Percentiles rank a stretch among this genome's conserved stretches.
These are phyloP conservation scores for Neoitamus cyanurus DNA, from an alignment of 2,888 invertebrate genomes.

Conservation along the genomic window DNA sequence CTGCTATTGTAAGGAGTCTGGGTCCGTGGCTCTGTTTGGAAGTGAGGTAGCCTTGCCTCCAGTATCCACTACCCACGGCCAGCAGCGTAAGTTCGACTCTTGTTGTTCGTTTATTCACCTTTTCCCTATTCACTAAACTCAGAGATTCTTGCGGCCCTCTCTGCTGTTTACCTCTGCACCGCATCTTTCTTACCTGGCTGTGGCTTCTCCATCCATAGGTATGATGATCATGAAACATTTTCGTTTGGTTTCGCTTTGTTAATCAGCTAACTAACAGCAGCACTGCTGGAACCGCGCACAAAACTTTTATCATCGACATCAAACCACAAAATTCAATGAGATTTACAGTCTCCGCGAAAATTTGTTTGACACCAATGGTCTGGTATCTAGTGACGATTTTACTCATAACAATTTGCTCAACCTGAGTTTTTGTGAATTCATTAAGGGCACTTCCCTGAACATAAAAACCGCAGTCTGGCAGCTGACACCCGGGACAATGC, in stretches of 20 bases:
- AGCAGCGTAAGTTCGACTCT: background rate
- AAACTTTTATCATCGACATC: constrained; percentile 1
- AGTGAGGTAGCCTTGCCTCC: constrained; percentile 13
- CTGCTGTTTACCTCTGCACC: background rate
- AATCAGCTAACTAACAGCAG: constrained; percentile 3
- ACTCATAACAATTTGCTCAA: no score
- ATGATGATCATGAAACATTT: constrained; percentile 27
- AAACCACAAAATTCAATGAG: background rate
- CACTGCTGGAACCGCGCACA: background rate
- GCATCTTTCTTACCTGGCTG: constrained; percentile 1
- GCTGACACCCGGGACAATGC: no score
- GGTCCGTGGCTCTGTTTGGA: background rate
- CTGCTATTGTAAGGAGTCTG: background rate
- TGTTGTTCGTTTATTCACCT: constrained; percentile 46
- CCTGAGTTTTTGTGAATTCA: no score
- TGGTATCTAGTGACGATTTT: no score
- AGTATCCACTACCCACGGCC: background rate
- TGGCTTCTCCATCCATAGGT: background rate
- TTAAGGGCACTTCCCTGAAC: no score
- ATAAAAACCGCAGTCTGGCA: no score
- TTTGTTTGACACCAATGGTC: background rate
- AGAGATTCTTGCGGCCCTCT: constrained; percentile 22
- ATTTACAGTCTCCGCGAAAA: background rate
- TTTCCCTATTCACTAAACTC: constrained; percentile 3
- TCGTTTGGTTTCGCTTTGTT: constrained; percentile 35